phyloP scores from a whole-genome alignment of 2,888 invertebrate species.

The Dynastes tityus region DNA sequence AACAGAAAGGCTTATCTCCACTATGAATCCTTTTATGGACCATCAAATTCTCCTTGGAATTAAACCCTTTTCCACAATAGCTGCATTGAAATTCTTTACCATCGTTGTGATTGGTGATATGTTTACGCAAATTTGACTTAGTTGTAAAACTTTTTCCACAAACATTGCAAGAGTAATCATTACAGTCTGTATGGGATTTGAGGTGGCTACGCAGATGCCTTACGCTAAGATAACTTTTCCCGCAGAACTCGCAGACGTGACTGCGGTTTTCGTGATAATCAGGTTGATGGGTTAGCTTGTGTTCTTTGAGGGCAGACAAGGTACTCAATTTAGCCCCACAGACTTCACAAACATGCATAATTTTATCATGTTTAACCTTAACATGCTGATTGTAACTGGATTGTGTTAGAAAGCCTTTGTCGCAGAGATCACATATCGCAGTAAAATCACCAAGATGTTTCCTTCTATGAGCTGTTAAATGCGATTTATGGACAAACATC shows the following conservation, averaged over 20 bases:
- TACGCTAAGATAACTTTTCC: constrained; percentile 66
- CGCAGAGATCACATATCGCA: constrained; percentile 64
- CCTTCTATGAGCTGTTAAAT: constrained; percentile 74
- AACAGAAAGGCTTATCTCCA: constrained; percentile 61
- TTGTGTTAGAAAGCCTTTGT: constrained; percentile 63
- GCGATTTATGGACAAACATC: constrained; percentile 76
- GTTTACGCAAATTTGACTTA: constrained; percentile 64
- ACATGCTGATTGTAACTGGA: constrained; percentile 62
- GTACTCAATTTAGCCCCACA: constrained; percentile 73
- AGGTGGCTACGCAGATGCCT: constrained; percentile 64
- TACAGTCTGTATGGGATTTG: constrained; percentile 61
- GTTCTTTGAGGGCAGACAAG: constrained; percentile 61
- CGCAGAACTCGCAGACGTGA: constrained; percentile 66
- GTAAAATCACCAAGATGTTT: constrained; percentile 72
- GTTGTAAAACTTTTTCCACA: constrained; percentile 67
- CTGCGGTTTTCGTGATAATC: constrained; percentile 52
- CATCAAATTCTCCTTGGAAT: constrained; percentile 59
- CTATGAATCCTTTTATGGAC: constrained; percentile 62
- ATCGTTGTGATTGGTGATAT: constrained; percentile 68
- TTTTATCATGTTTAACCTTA: constrained; percentile 61
- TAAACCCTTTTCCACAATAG: constrained; percentile 57
- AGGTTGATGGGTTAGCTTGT: constrained; percentile 66
- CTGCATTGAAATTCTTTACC: constrained; percentile 58
- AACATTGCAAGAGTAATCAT: constrained; percentile 63
- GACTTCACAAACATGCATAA: constrained; percentile 68